Base-by-base conservation (phyloP, 2,113 vertebrate genomes). In the Sorex fumeus region DNA sequence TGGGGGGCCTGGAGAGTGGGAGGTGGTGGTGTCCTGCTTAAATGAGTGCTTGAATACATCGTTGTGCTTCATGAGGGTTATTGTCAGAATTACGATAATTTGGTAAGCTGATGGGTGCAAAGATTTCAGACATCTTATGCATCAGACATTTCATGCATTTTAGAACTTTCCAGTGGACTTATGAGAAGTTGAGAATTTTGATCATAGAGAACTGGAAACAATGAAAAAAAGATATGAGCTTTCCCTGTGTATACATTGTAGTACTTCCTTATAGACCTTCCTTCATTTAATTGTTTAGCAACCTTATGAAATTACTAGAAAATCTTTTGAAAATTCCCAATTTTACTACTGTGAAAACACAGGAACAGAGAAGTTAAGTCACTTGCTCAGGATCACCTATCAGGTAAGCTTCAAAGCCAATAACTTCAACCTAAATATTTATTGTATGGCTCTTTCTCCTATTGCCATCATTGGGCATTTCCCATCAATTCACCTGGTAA, bases 61-160 rank as follows among this genome's bases (percentile, higher is more conserved):
- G 62, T 0, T 45, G 84, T 40, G 84, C 62, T 16, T 15, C 70
- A 50, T 25, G 62, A 83, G 85, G 67, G 21, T 72, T 71, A 5
- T 87, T 21, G 71, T 85, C 43, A 81, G 71, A 75, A 40, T 93
- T 70, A 18, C 25, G 12, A 40, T 40, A 32, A 75, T 74, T 82
- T 92, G 28, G 89, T 71, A 69, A 84, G 23, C 6, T 9, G 71
- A 80, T 32, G 21, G 62, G 57, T 86, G 10, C 8, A 77, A 34
- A 85, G 12, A 12, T 50, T 93, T 79, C 32, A 71, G 50, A 90
- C 88, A 80, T n/a, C n/a, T n/a, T n/a, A n/a, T n/a, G n/a, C n/a
- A n/a, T n/a, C n/a, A n/a, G n/a, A n/a, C n/a, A n/a, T n/a, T n/a
- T n/a, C n/a, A n/a, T 28, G 15, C 25, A 78, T 43, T 30, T 0